These are phyloP conservation scores for Spondyliosoma cantharus DNA, from an alignment of 2,797 vertebrate genomes.

Conservation along the genomic window DNA sequence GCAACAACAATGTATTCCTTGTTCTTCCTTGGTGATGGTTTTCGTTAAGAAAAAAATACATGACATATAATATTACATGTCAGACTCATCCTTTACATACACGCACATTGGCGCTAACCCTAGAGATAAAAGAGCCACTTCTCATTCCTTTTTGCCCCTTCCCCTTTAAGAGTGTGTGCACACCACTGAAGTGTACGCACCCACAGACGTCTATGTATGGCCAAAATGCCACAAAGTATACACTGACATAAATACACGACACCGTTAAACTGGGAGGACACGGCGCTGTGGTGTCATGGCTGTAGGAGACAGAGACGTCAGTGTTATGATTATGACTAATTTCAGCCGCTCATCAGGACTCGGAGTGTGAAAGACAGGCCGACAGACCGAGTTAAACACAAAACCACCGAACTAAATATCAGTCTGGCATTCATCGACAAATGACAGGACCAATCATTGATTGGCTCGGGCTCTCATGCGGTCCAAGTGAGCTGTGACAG, in stretches of 20 bases:
- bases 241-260: background rate
- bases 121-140: background rate
- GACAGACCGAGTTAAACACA: constrained; percentile 66
- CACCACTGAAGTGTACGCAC: background rate
- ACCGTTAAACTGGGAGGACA: constrained; percentile 32
- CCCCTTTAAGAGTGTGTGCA: background rate
- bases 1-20: constrained; percentile 1
- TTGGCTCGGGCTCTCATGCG: constrained; percentile 31
- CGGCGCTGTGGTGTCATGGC: constrained; percentile 26
- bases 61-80: background rate
- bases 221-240: constrained; percentile 7
- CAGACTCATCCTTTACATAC: background rate
- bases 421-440: constrained; percentile 50
- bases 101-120: background rate
- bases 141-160: background rate
- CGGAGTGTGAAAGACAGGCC: constrained; percentile 66
- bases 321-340: constrained; percentile 70
- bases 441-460: constrained; percentile 65
- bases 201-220: background rate
- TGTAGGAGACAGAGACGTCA: constrained; percentile 34
- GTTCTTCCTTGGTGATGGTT: background rate
- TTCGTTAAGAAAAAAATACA: background rate
- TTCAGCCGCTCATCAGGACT: constrained; percentile 59
- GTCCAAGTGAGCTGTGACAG: constrained; percentile 32
- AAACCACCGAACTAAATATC: constrained; percentile 50